A percentile compares a stretch with the other conserved stretches of the same genome.
Evolutionary conservation across 2,888 invertebrate species (phyloP).

Genomic region (Graphium colonna): DNA sequence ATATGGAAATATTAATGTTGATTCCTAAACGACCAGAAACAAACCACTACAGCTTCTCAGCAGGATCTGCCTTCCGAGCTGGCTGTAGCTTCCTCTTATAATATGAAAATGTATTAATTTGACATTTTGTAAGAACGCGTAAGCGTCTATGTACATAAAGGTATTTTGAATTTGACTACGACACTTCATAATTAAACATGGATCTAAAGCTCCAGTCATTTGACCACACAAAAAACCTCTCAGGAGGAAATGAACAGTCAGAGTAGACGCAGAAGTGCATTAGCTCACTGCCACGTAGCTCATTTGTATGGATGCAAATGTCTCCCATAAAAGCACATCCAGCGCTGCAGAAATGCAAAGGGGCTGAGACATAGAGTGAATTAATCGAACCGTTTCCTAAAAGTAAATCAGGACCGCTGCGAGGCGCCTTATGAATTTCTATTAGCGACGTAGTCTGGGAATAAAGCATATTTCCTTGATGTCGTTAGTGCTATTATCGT

Average conservation of each 20-base stretch:
- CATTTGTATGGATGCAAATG: conserved; percentile 32
- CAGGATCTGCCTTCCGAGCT: too few relatives aligned
- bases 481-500: too few relatives aligned
- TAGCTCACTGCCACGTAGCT: conserved; percentile 11
- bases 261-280: conserved; percentile 1
- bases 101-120: too few relatives aligned
- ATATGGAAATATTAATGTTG: too few relatives aligned
- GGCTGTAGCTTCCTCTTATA: too few relatives aligned
- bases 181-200: too few relatives aligned
- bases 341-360: conserved; percentile 26
- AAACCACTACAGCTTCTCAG: too few relatives aligned
- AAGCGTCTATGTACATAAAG: too few relatives aligned
- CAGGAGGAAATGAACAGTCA: neutral
- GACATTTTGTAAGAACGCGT: too few relatives aligned
- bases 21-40: too few relatives aligned
- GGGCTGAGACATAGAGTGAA: conserved; percentile 28
- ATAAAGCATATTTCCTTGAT: neutral
- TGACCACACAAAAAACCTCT: neutral
- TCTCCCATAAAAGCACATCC: conserved; percentile 25
- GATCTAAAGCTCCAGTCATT: too few relatives aligned
- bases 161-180: too few relatives aligned
- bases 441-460: conserved; percentile 31
- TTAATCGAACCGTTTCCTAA: conserved; percentile 33
- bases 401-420: conserved; percentile 37
- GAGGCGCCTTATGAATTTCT: conserved; percentile 41